These are phyloP conservation scores for Prenolepis imparis DNA, from an alignment of 2,888 invertebrate genomes.

Conservation along the genomic window DNA sequence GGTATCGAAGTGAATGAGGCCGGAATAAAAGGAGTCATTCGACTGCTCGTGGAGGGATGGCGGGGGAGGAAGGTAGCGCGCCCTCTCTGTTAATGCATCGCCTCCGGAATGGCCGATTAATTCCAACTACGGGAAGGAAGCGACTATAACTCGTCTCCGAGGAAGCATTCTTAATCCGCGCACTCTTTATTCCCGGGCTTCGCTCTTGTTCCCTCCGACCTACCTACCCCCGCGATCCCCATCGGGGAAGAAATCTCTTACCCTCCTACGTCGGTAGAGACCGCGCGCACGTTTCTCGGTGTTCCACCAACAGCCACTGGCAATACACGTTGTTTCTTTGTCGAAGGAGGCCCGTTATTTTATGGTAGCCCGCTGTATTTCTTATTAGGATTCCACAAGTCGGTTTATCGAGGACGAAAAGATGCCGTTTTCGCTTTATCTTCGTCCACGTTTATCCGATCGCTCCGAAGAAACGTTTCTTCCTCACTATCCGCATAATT, in stretches of 20 bases:
- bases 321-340: slow-evolving; percentile 79
- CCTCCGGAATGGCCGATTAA: slow-evolving; percentile 85
- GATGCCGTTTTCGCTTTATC: slow-evolving; percentile 16
- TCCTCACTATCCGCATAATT: neutral
- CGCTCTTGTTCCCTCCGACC: slow-evolving; percentile 59
- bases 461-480: neutral
- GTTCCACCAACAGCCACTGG: slow-evolving; percentile 75
- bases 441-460: slow-evolving; percentile 13
- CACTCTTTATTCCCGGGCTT: slow-evolving; percentile 84
- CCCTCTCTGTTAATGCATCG: slow-evolving; percentile 85
- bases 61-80: slow-evolving; percentile 72
- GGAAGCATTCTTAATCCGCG: slow-evolving; percentile 85
- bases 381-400: slow-evolving; percentile 79
- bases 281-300: slow-evolving; percentile 72
- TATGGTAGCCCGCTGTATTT: slow-evolving; percentile 75
- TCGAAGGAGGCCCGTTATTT: slow-evolving; percentile 78
- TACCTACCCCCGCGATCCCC: slow-evolving; percentile 41
- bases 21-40: slow-evolving; percentile 72
- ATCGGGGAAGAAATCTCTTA: slow-evolving; percentile 73
- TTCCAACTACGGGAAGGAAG: slow-evolving; percentile 85
- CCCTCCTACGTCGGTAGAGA: slow-evolving; percentile 44
- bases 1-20: slow-evolving; percentile 73
- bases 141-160: slow-evolving; percentile 86
- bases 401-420: slow-evolving; percentile 73
- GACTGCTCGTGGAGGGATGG: slow-evolving; percentile 49